Base-by-base conservation (phyloP, 2,797 vertebrate species). In the Scyliorhinus canicula region DNA sequence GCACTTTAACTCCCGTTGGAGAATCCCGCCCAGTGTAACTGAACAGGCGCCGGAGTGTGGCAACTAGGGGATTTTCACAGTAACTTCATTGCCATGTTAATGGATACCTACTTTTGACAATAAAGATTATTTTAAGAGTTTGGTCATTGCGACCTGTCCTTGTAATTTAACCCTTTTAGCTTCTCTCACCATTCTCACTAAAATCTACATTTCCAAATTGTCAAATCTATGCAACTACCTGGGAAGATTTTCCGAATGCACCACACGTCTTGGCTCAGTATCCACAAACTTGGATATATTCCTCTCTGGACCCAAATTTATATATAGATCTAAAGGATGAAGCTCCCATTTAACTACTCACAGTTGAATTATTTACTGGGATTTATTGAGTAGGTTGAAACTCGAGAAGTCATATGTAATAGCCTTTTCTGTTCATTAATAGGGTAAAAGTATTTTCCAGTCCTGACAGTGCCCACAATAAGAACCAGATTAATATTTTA, bases 401-500 rank as follows among this genome's bases (percentile, higher is more conserved):
- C 60, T 26, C 24, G 65, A 60, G 16, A 91, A 91, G 28, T 63
- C 26, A 44, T 26, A 26, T 35, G 28, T 88, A 65, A 91, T 91
- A 7, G 60, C 35, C 35, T 47, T 24, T 40, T 44, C 57, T 63
- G 26, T 63, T 65, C 40, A 44, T 11, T 44, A 44, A 63, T 11
- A 40, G 57, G n/a, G 24, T 63, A 21, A 24, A 90, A 91, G 35
- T 91, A 31, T 60, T 90, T 90, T 60, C 31, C 86, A 90, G 5
- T 91, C 24, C 40, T 26, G n/a, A 91, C 0, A 63, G 88, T n/a
- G n/a, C 21, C 40, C 88, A 63, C 57, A 91, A 44, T 28, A 63
- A 91, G 57, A 65, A 91, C n/a, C 9, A 26, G 57, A 65, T 91
- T 91, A n/a, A 91, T 91, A 65, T n/a, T 91, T 91, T 65, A 52